These are phyloP conservation scores for Dichetophora obliterata DNA, from an alignment of 2,888 invertebrate genomes.

Conservation along the genomic window DNA sequence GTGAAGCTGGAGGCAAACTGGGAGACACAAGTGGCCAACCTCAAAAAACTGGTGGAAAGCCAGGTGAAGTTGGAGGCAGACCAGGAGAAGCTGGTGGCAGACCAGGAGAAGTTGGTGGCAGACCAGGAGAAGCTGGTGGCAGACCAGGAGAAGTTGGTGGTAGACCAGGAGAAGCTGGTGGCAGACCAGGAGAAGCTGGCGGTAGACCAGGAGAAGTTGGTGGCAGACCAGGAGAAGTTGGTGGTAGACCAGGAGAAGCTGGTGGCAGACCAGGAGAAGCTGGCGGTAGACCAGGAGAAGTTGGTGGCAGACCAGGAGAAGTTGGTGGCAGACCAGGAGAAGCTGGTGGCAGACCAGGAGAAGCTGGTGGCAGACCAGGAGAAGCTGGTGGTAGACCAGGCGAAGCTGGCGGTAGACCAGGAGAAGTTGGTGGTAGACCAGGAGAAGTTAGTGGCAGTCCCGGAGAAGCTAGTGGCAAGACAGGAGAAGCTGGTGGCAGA, in stretches of 20 bases:
- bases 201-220: neutral
- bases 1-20: neutral
- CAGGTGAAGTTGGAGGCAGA: neutral
- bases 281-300: neutral
- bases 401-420: neutral
- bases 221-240: neutral
- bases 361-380: neutral
- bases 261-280: neutral
- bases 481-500: neutral
- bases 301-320: neutral
- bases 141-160: neutral
- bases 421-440: neutral
- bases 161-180: neutral
- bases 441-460: neutral
- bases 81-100: neutral
- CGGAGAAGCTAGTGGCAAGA: neutral
- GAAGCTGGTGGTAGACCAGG: neutral
- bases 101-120: neutral
- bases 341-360: neutral
- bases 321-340: neutral
- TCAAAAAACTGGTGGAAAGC: neutral
- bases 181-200: neutral
- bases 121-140: neutral
- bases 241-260: neutral
- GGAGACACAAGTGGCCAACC: neutral